Percentiles rank a stretch among this genome's conserved stretches.
Evolutionary conservation across 2,888 invertebrate genomes (phyloP).

Genomic region (Agriopis marginaria): DNA sequence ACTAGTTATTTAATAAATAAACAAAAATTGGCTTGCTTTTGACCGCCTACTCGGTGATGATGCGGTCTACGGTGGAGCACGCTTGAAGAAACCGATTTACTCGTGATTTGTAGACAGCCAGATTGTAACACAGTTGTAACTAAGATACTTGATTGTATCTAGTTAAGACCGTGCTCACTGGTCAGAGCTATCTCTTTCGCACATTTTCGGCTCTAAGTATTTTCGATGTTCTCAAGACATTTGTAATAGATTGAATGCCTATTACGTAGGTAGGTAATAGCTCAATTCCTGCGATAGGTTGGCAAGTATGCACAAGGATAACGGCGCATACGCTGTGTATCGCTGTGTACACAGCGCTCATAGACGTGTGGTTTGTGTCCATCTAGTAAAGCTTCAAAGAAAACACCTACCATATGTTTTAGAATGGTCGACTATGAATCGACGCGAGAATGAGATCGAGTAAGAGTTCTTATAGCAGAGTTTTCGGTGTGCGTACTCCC

Average conservation of each 20-base stretch:
- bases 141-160: no score
- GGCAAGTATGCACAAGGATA: constrained; percentile 38
- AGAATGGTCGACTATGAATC: neutral
- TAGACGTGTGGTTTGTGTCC: constrained; percentile 22
- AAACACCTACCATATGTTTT: constrained; percentile 12
- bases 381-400: constrained; percentile 22
- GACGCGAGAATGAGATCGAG: constrained; percentile 13
- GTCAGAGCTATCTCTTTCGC: no score
- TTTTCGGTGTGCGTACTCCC: neutral
- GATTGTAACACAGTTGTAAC: no score
- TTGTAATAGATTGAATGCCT: neutral
- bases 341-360: constrained; percentile 38
- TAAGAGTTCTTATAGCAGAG: no score
- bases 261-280: constrained; percentile 1
- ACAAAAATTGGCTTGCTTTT: no score
- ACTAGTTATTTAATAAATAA: no score
- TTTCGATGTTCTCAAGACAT: neutral
- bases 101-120: no score
- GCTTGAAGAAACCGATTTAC: no score
- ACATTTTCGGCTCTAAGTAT: no score
- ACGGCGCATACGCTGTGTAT: constrained; percentile 53
- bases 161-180: no score
- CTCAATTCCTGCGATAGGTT: constrained; percentile 1
- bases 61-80: no score
- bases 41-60: no score